Evolutionary conservation across 2,797 vertebrate species (phyloP).

Genomic region (Podarcis siculus): DNA sequence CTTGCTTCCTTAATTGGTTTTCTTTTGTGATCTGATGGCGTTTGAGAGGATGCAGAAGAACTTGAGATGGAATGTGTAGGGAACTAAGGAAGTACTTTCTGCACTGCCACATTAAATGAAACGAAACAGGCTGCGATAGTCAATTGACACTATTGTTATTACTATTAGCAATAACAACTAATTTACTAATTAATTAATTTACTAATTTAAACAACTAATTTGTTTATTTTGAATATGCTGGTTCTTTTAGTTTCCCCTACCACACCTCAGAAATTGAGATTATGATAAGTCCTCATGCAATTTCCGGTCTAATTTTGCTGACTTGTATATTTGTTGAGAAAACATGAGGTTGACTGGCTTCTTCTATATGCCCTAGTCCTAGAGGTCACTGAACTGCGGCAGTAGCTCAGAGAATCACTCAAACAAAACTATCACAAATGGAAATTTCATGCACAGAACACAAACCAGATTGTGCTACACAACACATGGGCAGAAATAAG

Average conservation of each 20-base stretch:
- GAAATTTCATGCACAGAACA: not conserved
- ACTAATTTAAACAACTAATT: too few relatives aligned
- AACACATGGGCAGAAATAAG: not conserved
- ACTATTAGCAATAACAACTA: too few relatives aligned
- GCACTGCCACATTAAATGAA: constrained; percentile 51
- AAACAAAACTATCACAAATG: not conserved
- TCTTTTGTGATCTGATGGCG: constrained; percentile 36
- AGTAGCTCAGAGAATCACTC: not conserved
- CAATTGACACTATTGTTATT: not conserved
- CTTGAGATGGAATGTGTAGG: constrained; percentile 41
- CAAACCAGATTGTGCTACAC: not conserved
- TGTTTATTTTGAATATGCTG: not conserved
- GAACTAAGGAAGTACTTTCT: constrained; percentile 53
- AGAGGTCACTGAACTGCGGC: too few relatives aligned
- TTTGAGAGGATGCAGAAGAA: constrained; percentile 47
- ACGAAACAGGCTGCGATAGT: constrained; percentile 39
- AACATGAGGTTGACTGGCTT: not conserved
- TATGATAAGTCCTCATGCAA: not conserved
- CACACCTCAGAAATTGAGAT: not conserved
- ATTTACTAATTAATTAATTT: too few relatives aligned
- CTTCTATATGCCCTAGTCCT: not conserved
- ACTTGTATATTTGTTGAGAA: not conserved
- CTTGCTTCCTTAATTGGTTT: constrained; percentile 35
- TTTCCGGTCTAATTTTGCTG: not conserved
- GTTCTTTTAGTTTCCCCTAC: too few relatives aligned